Conservation (phyloP, 1,140 invertebrate genomes). For the Lasaia peninsularis region DNA sequence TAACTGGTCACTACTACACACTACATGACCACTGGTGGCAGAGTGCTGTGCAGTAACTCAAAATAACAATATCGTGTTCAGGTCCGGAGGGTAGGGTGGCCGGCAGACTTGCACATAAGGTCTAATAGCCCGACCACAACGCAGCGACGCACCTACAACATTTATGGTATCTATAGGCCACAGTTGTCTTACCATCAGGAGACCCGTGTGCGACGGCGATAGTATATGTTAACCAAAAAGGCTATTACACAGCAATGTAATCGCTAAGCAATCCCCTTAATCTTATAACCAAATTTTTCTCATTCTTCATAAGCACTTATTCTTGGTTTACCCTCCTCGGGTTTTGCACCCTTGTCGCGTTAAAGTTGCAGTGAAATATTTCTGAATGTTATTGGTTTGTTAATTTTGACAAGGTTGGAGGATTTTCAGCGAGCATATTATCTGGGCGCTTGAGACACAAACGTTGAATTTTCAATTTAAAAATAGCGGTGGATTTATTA, state of each 20-base stretch:
- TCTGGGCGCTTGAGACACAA: conserved; percentile 25
- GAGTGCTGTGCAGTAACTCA: too few relatives aligned
- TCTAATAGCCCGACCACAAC: too few relatives aligned
- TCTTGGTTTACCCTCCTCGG: conserved; percentile 19
- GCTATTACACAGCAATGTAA: neutral
- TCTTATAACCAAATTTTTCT: conserved; percentile 24
- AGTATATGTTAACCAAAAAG: neutral
- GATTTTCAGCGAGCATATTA: conserved; percentile 3
- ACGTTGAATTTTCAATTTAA: conserved; percentile 16
- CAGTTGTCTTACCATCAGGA: too few relatives aligned
- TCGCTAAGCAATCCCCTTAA: neutral
- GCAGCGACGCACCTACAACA: too few relatives aligned
- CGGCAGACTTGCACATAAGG: too few relatives aligned
- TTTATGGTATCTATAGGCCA: too few relatives aligned
- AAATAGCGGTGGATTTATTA: conserved; percentile 13
- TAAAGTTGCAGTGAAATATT: conserved; percentile 12
- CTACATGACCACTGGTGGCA: too few relatives aligned
- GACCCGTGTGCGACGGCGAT: too few relatives aligned
- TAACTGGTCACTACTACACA: too few relatives aligned
- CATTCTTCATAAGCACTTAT: conserved; percentile 21
- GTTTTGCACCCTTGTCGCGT: conserved; percentile 17
- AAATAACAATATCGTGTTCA: too few relatives aligned
- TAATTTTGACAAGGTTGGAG: conserved; percentile 23
- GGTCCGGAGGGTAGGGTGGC: too few relatives aligned
- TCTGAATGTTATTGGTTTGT: conserved; percentile 11